These are phyloP conservation scores for Andrena trimmerana DNA, from an alignment of 2,888 invertebrate species.

Conservation along the genomic window DNA sequence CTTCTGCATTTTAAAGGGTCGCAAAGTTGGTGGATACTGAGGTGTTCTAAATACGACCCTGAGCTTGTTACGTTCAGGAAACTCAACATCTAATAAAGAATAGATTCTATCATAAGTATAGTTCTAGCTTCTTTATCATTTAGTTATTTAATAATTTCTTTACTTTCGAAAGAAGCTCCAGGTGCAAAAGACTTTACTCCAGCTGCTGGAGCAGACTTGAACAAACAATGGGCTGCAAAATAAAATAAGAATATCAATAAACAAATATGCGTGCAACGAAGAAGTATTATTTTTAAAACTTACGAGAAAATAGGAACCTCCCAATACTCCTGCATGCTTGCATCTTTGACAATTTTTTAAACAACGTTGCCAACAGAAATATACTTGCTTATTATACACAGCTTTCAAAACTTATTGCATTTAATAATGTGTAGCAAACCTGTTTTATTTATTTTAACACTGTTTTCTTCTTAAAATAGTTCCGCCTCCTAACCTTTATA, in stretches of 20 bases:
- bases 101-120: not conserved
- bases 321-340: not conserved
- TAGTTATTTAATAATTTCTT: not conserved
- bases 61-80: conserved; percentile 89
- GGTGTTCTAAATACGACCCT: conserved; percentile 91
- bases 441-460: not conserved
- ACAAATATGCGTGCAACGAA: not conserved
- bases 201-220: not conserved
- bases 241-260: not conserved
- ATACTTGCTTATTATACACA: not conserved
- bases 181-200: conserved; percentile 11
- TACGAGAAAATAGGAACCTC: conserved; percentile 23
- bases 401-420: not conserved
- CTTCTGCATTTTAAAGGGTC: conserved; percentile 94
- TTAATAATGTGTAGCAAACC: not conserved
- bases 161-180: not conserved
- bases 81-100: conserved; percentile 73
- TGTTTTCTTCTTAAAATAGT: not conserved
- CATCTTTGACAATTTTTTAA: conserved; percentile 13
- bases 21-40: conserved; percentile 88
- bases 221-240: conserved; percentile 11
- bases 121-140: not conserved
- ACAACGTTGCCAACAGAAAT: not conserved
- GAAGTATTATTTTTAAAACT: conserved; percentile 7
- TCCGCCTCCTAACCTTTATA: not conserved